phyloP scores from a whole-genome alignment of 1,140 invertebrate species.

The Macrobrachium rosenbergii region DNA sequence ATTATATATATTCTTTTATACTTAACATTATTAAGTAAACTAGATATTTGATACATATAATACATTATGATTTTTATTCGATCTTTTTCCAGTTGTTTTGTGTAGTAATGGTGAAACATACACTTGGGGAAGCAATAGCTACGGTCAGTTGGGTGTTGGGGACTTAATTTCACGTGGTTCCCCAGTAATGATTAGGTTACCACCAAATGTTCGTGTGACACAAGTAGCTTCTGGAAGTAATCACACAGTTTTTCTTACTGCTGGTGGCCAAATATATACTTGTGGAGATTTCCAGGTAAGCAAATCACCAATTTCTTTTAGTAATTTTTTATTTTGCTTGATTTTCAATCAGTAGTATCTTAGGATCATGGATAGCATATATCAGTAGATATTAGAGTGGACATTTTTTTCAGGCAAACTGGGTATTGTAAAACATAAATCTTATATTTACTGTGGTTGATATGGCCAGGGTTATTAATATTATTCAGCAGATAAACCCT shows the following conservation, averaged over 20 bases:
- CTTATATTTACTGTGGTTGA: no score
- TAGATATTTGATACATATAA: no score
- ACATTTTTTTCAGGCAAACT: no score
- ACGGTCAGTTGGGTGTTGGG: constrained; percentile 93
- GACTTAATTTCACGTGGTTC: constrained; percentile 83
- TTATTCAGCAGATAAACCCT: no score
- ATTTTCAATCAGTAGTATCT: not conserved
- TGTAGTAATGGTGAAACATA: constrained; percentile 83
- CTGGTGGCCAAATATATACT: constrained; percentile 92
- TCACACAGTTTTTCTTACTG: constrained; percentile 92
- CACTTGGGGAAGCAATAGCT: constrained; percentile 89
- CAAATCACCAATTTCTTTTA: constrained; percentile 48
- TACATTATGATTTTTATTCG: not conserved
- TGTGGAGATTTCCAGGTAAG: constrained; percentile 90
- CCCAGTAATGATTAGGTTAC: constrained; percentile 78
- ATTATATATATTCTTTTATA: not conserved
- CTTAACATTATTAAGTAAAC: no score
- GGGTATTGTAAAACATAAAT: no score
- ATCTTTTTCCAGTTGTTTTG: constrained; percentile 70
- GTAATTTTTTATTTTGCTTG: not conserved
- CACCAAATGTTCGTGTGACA: constrained; percentile 58
- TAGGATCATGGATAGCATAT: no score
- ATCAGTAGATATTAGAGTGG: no score
- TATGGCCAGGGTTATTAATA: no score
- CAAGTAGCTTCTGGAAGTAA: constrained; percentile 90